A percentile compares a stretch with the other conserved stretches of the same genome.
Conservation (phyloP, 2,797 vertebrate species). For the Spinus olivaceus region DNA sequence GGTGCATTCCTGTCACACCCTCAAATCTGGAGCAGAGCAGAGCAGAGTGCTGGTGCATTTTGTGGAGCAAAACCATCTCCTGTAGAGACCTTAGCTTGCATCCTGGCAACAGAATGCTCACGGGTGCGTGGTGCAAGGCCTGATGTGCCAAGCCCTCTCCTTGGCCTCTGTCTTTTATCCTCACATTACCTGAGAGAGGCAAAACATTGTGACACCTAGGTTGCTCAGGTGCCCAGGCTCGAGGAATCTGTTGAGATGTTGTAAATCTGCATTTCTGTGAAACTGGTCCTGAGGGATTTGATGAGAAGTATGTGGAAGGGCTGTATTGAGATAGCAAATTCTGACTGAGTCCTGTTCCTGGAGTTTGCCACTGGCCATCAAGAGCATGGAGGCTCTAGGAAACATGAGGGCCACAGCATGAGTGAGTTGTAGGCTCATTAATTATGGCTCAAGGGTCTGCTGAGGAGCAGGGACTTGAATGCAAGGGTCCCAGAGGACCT, state of each 20-base stretch:
- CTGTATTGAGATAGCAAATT: not conserved
- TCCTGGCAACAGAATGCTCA: not conserved
- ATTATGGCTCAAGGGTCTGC: not conserved
- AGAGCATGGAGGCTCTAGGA: not conserved
- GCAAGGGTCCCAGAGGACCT: not conserved
- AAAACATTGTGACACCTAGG: not conserved
- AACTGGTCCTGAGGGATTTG: not conserved
- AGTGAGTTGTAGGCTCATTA: not conserved
- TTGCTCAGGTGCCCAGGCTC: not conserved
- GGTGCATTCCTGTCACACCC: not conserved
- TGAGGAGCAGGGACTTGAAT: not conserved
- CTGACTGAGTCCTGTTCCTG: not conserved
- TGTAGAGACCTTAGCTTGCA: not conserved
- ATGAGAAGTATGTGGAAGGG: not conserved
- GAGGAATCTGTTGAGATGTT: not conserved
- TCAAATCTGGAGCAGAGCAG: not conserved
- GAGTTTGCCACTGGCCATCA: not conserved
- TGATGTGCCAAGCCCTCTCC: not conserved
- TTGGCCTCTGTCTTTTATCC: not conserved
- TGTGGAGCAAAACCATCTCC: not conserved
- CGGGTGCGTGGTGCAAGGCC: rapidly evolving
- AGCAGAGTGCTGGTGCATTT: not conserved
- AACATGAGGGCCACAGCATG: not conserved
- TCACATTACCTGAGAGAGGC: not conserved
- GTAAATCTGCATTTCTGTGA: not conserved